These are phyloP conservation scores for Euproctis similis DNA, from an alignment of 2,888 invertebrate genomes.

Conservation along the genomic window DNA sequence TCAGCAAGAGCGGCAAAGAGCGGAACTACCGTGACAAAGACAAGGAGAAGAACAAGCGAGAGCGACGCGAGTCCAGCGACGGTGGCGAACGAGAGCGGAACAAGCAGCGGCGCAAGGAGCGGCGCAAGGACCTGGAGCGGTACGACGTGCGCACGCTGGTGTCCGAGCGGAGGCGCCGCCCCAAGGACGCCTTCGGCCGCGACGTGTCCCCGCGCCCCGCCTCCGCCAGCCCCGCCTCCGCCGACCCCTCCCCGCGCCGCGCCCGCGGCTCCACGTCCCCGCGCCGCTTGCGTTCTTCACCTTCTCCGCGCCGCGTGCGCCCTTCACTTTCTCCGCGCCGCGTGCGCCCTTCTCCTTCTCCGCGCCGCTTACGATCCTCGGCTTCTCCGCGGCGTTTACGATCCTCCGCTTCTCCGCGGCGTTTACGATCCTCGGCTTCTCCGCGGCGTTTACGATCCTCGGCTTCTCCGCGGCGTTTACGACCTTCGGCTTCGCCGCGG, in stretches of 20 bases:
- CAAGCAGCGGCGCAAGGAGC: constrained; percentile 63
- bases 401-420: constrained; percentile 4
- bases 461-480: constrained; percentile 11
- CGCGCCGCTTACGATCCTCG: constrained; percentile 24
- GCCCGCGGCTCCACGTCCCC: constrained; percentile 15
- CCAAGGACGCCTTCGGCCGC: constrained; percentile 86
- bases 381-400: constrained; percentile 14
- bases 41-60: constrained; percentile 30
- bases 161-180: constrained; percentile 78
- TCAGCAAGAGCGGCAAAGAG: constrained; percentile 79
- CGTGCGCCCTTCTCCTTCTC: constrained; percentile 16
- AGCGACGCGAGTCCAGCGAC: constrained; percentile 23
- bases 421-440: constrained; percentile 18
- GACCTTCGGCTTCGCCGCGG: constrained; percentile 8
- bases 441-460: constrained; percentile 15
- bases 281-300: constrained; percentile 8
- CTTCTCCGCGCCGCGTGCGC: constrained; percentile 17
- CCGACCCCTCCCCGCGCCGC: constrained; percentile 15
- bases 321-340: constrained; percentile 30
- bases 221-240: background rate
- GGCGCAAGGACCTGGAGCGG: constrained; percentile 86
- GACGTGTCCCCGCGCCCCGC: constrained; percentile 74
- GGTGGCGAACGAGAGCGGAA: constrained; percentile 40
- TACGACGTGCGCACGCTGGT: constrained; percentile 89
- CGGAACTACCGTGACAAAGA: constrained; percentile 78